A percentile compares a stretch with the other conserved stretches of the same genome.
Conservation (phyloP, 1,140 invertebrate species). For the Nylanderia fulva region DNA sequence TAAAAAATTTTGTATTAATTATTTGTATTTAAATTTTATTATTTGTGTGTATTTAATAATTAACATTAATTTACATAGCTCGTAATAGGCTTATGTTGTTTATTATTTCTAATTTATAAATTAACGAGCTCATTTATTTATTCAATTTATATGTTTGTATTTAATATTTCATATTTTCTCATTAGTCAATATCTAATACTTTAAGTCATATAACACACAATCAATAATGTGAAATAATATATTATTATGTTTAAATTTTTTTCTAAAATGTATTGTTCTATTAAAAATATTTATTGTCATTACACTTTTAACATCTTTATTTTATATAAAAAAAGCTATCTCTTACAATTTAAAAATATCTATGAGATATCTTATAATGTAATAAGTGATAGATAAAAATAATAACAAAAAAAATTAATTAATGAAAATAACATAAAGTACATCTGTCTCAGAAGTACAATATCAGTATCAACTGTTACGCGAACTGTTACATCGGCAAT, state of each 20-base stretch:
- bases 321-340: no score
- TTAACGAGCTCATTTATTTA: no score
- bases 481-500: constrained; percentile 23
- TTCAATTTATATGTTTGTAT: no score
- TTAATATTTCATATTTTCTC: not conserved
- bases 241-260: no score
- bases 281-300: not conserved
- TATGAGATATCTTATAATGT: not conserved
- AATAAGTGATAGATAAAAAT: not conserved
- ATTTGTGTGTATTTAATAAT: no score
- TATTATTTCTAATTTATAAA: no score
- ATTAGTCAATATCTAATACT: not conserved
- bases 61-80: no score
- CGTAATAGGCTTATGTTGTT: no score
- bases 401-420: not conserved
- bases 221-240: not conserved
- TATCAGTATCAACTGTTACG: not conserved
- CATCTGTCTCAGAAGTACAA: not conserved
- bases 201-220: not conserved
- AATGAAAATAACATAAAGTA: not conserved
- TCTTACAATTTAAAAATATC: no score
- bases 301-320: no score
- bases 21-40: no score
- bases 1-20: no score
- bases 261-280: not conserved